phyloP scores from a whole-genome alignment of 2,888 invertebrate species.

The Lamellibrachia columna region DNA sequence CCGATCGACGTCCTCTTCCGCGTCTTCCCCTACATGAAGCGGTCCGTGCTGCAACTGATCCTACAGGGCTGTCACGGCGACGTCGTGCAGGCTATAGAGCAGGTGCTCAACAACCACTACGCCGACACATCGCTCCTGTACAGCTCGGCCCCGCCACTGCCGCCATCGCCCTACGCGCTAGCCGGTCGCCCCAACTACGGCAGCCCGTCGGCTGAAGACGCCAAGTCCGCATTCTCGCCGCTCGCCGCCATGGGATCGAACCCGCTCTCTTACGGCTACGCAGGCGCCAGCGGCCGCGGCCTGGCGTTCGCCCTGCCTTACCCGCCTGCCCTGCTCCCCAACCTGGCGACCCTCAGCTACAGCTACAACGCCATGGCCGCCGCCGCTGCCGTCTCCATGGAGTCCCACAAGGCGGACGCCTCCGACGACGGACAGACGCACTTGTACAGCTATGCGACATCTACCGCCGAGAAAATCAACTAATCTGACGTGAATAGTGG shows the following conservation, averaged over 20 bases:
- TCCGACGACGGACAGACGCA: neutral
- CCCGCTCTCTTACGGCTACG: constrained; percentile 33
- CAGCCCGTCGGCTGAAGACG: constrained; percentile 38
- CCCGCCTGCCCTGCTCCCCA: constrained; percentile 52
- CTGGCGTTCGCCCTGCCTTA: constrained; percentile 56
- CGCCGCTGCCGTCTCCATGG: constrained; percentile 34
- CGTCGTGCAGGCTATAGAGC: constrained; percentile 91
- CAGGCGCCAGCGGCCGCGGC: constrained; percentile 46
- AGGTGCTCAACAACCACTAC: constrained; percentile 70
- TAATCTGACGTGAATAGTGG: neutral
- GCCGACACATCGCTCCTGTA: constrained; percentile 29
- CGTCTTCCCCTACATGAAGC: constrained; percentile 87
- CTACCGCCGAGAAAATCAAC: neutral
- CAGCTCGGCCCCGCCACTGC: constrained; percentile 17
- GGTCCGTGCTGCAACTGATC: constrained; percentile 86
- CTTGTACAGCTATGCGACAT: constrained; percentile 9
- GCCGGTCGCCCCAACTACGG: constrained; percentile 27
- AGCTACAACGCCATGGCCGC: constrained; percentile 49
- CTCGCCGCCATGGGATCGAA: constrained; percentile 42
- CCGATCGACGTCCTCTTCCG: constrained; percentile 86
- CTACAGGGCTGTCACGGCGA: constrained; percentile 87
- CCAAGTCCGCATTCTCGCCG: constrained; percentile 63
- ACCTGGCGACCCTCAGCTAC: constrained; percentile 47
- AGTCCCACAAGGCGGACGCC: neutral
- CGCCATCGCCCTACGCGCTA: constrained; percentile 13